These are phyloP conservation scores for Gastrophryne carolinensis DNA, from an alignment of 2,797 vertebrate genomes.

Conservation along the genomic window DNA sequence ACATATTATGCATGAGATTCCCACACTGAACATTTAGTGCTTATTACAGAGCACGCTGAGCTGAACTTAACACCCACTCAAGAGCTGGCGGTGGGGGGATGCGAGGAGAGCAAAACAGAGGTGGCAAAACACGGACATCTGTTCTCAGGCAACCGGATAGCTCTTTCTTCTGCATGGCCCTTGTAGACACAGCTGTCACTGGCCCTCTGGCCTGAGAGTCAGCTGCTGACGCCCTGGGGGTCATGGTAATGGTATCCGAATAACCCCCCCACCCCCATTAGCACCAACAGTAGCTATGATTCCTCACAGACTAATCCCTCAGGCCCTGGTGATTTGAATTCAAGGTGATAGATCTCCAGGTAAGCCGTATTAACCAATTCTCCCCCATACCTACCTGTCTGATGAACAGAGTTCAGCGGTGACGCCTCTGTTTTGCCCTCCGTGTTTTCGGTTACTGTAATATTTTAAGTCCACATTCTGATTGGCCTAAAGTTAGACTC, in stretches of 20 bases:
- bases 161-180: neutral
- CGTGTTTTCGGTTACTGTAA: too few relatives aligned
- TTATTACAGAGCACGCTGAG: slow-evolving; percentile 80
- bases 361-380: neutral
- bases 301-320: neutral
- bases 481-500: too few relatives aligned
- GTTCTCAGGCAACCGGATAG: slow-evolving; percentile 6
- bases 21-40: slow-evolving; percentile 79
- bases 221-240: neutral
- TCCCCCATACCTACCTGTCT: neutral
- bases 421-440: neutral
- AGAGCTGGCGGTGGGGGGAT: slow-evolving; percentile 60
- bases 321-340: neutral
- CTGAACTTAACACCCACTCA: slow-evolving; percentile 82
- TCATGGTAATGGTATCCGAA: neutral
- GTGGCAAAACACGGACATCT: neutral
- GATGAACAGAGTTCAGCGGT: neutral
- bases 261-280: neutral
- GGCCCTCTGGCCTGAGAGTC: neutral
- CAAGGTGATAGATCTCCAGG: too few relatives aligned
- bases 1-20: slow-evolving; percentile 92
- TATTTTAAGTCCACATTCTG: too few relatives aligned
- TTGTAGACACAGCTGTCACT: slow-evolving; percentile 1
- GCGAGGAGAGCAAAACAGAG: slow-evolving; percentile 15
- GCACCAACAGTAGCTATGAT: neutral